These are phyloP conservation scores for Sorex araneus DNA, from an alignment of 2,113 vertebrate species.

Conservation along the genomic window DNA sequence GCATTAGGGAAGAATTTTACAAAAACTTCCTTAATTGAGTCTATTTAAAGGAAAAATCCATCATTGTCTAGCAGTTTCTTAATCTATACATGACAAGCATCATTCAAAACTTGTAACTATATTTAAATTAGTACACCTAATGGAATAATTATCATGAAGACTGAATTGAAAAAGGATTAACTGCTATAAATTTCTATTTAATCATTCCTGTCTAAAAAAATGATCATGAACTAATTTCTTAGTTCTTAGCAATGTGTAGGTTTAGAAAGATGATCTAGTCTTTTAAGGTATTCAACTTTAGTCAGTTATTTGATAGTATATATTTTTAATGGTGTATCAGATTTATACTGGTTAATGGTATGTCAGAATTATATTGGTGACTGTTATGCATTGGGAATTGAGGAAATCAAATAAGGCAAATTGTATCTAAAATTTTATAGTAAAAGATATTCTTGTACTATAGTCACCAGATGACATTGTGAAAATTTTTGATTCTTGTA, in stretches of 20 bases:
- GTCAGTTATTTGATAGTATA: neutral
- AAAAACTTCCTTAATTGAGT: neutral
- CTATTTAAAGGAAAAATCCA: slow-evolving; percentile 10
- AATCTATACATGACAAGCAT: neutral
- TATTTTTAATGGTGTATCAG: too few species aligned
- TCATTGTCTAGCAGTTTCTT: slow-evolving; percentile 20
- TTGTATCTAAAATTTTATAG: neutral
- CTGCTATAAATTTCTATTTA: neutral
- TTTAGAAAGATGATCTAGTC: neutral
- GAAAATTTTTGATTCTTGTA: neutral
- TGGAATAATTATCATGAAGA: neutral
- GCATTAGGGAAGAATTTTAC: slow-evolving; percentile 14
- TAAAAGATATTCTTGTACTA: neutral
- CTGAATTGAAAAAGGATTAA: neutral
- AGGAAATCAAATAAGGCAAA: neutral
- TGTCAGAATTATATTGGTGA: neutral
- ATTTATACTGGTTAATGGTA: neutral
- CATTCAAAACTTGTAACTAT: slow-evolving; percentile 24
- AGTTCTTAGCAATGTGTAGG: neutral
- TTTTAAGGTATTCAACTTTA: neutral
- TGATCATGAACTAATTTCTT: neutral
- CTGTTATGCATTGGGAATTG: neutral
- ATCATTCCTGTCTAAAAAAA: neutral
- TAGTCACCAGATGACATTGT: neutral
- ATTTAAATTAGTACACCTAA: neutral